phyloP scores from a whole-genome alignment of 2,797 vertebrate genomes.

The Halcyon leucocephala region DNA sequence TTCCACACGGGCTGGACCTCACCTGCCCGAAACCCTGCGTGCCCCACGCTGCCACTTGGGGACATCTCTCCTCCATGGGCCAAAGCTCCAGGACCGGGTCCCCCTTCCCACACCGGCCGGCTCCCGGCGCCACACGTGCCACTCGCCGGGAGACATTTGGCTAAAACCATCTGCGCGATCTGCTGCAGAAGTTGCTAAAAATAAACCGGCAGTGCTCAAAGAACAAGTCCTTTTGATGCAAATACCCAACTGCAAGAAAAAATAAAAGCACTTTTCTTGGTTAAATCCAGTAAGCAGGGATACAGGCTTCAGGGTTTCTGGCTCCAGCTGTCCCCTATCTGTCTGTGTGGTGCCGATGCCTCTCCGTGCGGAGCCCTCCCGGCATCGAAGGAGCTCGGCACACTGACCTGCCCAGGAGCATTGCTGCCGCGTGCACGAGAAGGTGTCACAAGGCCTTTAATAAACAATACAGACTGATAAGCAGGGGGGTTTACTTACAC shows the following conservation, averaged over 20 bases:
- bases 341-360: rapidly evolving
- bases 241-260: background rate
- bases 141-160: background rate
- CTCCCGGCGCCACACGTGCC: background rate
- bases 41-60: rapidly evolving
- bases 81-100: rapidly evolving
- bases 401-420: background rate
- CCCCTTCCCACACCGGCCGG: background rate
- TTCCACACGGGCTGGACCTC: rapidly evolving
- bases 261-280: background rate
- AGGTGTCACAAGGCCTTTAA: constrained; percentile 27
- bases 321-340: background rate
- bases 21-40: background rate
- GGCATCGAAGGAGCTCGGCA: background rate
- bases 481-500: constrained; percentile 84
- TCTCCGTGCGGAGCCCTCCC: rapidly evolving
- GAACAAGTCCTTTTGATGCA: constrained; percentile 11
- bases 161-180: constrained; percentile 9
- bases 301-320: rapidly evolving
- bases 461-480: constrained; percentile 35
- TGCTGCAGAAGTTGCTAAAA: constrained; percentile 43
- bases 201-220: background rate
- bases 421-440: background rate
- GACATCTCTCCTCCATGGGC: rapidly evolving
- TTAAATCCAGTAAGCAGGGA: rapidly evolving